Conservation (phyloP, 2,888 invertebrate species). For the Hyalella azteca region DNA sequence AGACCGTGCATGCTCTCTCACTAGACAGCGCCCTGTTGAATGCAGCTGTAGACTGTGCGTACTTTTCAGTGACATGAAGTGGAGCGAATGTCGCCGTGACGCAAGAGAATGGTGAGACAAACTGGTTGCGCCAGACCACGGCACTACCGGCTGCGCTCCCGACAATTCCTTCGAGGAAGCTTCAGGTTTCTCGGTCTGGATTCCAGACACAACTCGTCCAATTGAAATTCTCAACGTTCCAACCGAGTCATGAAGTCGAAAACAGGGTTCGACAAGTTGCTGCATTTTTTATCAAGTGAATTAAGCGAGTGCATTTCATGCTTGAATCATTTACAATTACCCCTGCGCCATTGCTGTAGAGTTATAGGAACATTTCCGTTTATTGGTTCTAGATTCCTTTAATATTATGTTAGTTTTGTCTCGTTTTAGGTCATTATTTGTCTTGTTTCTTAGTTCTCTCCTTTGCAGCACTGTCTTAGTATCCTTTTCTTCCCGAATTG, state of each 20-base stretch:
- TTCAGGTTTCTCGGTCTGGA: conserved; percentile 36
- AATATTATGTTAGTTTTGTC: not conserved
- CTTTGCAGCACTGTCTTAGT: too few species aligned
- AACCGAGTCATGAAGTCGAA: conserved; percentile 26
- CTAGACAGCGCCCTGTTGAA: too few species aligned
- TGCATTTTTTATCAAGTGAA: conserved; percentile 3
- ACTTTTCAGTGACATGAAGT: not conserved
- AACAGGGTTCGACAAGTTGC: conserved; percentile 15
- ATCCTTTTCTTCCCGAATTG: too few species aligned
- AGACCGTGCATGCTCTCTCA: too few species aligned
- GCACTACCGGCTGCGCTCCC: not conserved
- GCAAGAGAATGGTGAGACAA: not conserved
- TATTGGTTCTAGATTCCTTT: not conserved
- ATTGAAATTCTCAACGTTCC: conserved; percentile 36
- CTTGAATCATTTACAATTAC: not conserved
- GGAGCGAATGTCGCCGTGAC: not conserved
- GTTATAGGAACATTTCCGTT: not conserved
- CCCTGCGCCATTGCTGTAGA: not conserved
- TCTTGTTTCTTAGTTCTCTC: too few species aligned
- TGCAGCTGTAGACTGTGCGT: too few species aligned
- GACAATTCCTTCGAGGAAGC: not conserved
- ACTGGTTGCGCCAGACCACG: not conserved
- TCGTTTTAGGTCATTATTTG: not conserved
- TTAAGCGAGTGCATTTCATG: not conserved
- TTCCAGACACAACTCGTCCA: conserved; percentile 16